These are phyloP conservation scores for Uromys caudimaculatus DNA, from an alignment of 2,797 vertebrate species.

Conservation along the genomic window DNA sequence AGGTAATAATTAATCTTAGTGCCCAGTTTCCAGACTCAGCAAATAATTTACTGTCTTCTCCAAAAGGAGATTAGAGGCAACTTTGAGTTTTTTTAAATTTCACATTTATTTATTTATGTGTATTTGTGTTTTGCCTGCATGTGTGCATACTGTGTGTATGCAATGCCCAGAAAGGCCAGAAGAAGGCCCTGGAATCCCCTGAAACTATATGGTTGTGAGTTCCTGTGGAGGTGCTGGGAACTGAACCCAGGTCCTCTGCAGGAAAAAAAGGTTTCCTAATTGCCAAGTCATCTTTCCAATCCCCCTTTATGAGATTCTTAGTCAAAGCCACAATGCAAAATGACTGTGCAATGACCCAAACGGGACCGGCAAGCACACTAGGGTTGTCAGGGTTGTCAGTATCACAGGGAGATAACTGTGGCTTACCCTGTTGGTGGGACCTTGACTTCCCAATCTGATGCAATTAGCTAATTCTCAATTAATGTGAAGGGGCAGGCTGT, in stretches of 20 bases:
- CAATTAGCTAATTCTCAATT: background rate
- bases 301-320: background rate
- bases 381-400: too few relatives aligned
- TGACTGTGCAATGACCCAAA: too few relatives aligned
- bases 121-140: background rate
- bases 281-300: background rate
- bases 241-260: background rate
- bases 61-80: conserved; percentile 4
- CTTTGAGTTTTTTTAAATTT: conserved; percentile 9
- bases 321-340: background rate
- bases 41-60: conserved; percentile 9
- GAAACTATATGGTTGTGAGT: background rate
- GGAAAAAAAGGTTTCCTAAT: background rate
- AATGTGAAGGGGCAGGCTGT: too few relatives aligned
- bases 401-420: background rate
- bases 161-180: background rate
- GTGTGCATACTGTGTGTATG: background rate
- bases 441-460: background rate
- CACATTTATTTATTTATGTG: background rate
- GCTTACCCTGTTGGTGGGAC: background rate
- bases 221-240: background rate
- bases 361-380: background rate
- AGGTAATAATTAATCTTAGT: conserved; percentile 2
- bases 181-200: background rate
- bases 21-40: background rate